Base-by-base conservation (phyloP, 2,888 invertebrate species). In the Protonemura montana region DNA sequence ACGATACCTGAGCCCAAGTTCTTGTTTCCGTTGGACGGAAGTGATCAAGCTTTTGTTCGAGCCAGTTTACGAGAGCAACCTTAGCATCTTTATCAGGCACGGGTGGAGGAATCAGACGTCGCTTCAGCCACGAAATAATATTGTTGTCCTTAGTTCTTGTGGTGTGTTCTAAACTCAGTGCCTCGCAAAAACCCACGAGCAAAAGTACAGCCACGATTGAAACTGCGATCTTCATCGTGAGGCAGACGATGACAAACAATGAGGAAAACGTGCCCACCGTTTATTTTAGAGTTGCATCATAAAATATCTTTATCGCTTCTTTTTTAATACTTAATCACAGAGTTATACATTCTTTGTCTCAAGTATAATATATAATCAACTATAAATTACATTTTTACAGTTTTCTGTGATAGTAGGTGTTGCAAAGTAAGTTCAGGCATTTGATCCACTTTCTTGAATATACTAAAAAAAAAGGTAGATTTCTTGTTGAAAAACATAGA, bases 31-130 rank as follows among this genome's bases (percentile, higher is more conserved):
- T 89, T 10, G 91, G 90, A 88, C 92, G 90, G 89, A 93, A 93
- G 89, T 93, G 93, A 88, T 93, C 92, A 59, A 93, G 89, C 85
- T 89, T 90, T 89, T 93, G 93, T 5, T 89, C 89, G 87, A 92
- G 42, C 86, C 86, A 86, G 41, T 25, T 25, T 26, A 59, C 77
- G 7, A 78, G 25, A 21, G 84, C 29, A 25, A 35, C 82, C n/a
- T 21, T 59, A 76, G 84, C 29, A 28, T 26, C 76, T 29, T 26
- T 59, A 0, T 2, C 10, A 26, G 27, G 28, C 27, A n/a, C 29
- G 5, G 84, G 84, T 0, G 84, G 84, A 6, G 84, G 84, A 59
- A 29, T n/a, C 42, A 13, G 78, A 26, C 26, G 78, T 78, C 78
- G 3, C 26, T 59, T 59, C 59, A 59, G 59, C 21, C 13, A 21